These are phyloP conservation scores for Pelodiscus sinensis DNA, from an alignment of 2,113 vertebrate genomes.

Conservation along the genomic window DNA sequence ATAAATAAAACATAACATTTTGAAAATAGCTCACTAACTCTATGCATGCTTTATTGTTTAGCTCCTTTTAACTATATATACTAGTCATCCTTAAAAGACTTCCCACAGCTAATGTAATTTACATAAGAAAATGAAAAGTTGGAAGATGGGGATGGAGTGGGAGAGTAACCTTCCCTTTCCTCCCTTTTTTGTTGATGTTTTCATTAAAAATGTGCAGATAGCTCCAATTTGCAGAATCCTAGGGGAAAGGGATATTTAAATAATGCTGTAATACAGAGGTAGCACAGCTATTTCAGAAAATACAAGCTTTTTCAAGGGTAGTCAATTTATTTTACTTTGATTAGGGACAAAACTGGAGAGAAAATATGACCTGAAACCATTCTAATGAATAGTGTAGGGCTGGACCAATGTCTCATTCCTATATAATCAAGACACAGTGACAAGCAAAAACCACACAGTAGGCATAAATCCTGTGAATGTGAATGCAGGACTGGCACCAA, in stretches of 20 bases:
- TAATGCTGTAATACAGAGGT: neutral
- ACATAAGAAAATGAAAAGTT: neutral
- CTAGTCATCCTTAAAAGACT: neutral
- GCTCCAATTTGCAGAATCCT: neutral
- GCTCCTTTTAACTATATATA: neutral
- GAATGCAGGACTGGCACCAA: fast-evolving
- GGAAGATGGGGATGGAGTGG: neutral
- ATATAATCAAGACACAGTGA: neutral
- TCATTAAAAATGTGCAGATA: neutral
- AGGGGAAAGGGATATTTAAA: neutral
- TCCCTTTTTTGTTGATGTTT: neutral
- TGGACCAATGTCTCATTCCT: fast-evolving
- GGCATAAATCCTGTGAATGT: neutral
- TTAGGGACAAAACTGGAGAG: neutral
- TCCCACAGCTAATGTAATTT: neutral
- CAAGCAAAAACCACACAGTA: neutral
- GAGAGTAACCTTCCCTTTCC: too few species aligned
- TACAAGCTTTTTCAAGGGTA: neutral
- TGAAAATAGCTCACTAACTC: neutral
- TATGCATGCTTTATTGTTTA: neutral
- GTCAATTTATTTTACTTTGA: neutral
- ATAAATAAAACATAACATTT: neutral
- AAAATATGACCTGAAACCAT: neutral
- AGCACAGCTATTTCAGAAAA: neutral
- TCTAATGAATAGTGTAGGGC: neutral